These are phyloP conservation scores for Hyperoodon ampullatus DNA, from an alignment of 2,113 vertebrate genomes.

Conservation along the genomic window DNA sequence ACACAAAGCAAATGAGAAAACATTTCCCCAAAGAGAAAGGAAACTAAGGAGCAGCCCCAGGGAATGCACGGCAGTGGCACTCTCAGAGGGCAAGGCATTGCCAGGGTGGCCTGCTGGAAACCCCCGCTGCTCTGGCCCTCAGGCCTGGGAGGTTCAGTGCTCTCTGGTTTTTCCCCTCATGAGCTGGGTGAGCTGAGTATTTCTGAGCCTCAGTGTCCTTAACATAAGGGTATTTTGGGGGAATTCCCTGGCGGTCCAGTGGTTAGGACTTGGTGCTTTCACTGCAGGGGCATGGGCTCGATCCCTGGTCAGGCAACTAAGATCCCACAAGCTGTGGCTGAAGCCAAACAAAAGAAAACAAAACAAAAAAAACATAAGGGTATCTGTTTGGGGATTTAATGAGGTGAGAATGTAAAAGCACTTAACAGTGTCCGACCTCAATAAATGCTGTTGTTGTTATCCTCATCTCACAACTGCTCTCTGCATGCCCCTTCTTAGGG, in stretches of 20 bases:
- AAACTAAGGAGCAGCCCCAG: neutral
- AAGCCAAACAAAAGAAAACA: no score
- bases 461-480: neutral
- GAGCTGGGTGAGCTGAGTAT: neutral
- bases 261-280: no score
- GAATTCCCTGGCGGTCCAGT: no score
- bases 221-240: neutral
- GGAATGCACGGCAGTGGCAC: accelerated
- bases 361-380: neutral
- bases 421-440: neutral
- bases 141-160: no score
- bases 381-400: neutral
- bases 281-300: no score
- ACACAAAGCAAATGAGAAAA: neutral
- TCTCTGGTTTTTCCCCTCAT: neutral
- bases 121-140: neutral
- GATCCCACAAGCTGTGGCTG: no score
- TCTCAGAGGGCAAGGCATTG: neutral
- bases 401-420: neutral
- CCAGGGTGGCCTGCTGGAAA: neutral
- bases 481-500: neutral
- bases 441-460: neutral
- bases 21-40: neutral
- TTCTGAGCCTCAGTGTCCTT: neutral
- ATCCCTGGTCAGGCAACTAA: no score